Evolutionary conservation across 2,888 invertebrate species (phyloP).

Genomic region (Caenorhabditis plicata): DNA sequence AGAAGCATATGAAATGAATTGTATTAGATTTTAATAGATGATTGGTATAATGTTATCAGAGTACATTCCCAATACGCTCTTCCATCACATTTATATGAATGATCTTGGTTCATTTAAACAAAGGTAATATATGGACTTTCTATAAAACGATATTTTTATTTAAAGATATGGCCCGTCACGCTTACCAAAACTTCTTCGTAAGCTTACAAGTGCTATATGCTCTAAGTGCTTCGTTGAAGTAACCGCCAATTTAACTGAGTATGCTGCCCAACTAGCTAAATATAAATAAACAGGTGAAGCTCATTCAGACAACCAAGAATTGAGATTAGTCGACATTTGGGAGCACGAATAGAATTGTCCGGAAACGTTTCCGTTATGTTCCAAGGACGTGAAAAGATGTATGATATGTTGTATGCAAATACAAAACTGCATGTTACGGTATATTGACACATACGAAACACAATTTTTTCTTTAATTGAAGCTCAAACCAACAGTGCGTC

Average conservation of each 20-base stretch:
- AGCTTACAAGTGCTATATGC: conserved; percentile 55
- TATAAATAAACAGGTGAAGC: background rate
- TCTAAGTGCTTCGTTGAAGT: conserved; percentile 58
- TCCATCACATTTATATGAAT: conserved; percentile 57
- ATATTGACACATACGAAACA: background rate
- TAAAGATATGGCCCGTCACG: conserved; percentile 29
- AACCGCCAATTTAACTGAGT: conserved; percentile 55
- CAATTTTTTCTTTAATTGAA: conserved; percentile 18
- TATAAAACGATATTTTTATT: background rate
- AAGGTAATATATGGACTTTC: conserved; percentile 6
- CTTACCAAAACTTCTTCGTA: conserved; percentile 53
- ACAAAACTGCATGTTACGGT: conserved; percentile 57
- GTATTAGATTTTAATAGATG: too few species aligned
- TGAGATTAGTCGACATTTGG: conserved; percentile 55
- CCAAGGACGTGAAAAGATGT: conserved; percentile 44
- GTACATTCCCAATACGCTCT: conserved; percentile 61
- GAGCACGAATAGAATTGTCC: conserved; percentile 47
- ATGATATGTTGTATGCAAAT: conserved; percentile 56
- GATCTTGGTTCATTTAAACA: conserved; percentile 49
- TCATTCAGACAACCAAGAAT: conserved; percentile 51
- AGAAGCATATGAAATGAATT: too few species aligned
- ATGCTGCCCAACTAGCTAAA: conserved; percentile 2
- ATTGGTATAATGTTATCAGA: conserved; percentile 59
- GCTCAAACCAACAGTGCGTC: conserved; percentile 60
- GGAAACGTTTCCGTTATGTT: conserved; percentile 47